phyloP scores from a whole-genome alignment of 2,797 vertebrate genomes.

The Muscicapa comitata region DNA sequence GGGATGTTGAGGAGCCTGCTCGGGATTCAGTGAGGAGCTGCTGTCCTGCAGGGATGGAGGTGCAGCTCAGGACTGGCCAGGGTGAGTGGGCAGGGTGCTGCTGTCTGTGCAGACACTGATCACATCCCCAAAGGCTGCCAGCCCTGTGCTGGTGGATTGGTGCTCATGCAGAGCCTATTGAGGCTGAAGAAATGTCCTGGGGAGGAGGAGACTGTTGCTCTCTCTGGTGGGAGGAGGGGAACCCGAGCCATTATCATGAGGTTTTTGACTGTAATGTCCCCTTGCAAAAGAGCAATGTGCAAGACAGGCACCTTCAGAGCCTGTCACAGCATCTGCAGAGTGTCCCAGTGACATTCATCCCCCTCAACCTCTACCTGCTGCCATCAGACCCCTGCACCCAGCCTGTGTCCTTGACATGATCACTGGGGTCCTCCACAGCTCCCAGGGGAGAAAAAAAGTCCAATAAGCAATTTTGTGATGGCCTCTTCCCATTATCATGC shows the following conservation, averaged over 20 bases:
- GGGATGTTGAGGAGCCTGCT: neutral
- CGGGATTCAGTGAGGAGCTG: neutral
- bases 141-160: neutral
- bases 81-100: neutral
- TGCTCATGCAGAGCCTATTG: rapidly evolving
- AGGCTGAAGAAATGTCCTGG: neutral
- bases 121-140: neutral
- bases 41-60: neutral
- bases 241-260: neutral
- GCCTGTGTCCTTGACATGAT: neutral
- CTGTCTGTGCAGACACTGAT: no score
- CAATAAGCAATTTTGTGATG: neutral
- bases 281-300: neutral
- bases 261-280: neutral
- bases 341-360: neutral
- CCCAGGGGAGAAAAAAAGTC: neutral
- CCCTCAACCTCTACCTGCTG: neutral
- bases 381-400: neutral
- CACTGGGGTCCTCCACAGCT: neutral
- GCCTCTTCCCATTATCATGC: neutral
- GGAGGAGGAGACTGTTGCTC: neutral
- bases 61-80: neutral
- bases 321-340: neutral
- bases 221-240: neutral
- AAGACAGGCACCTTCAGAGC: neutral